Evolutionary conservation across 2,888 invertebrate genomes (phyloP), one percentile per base, ranked within the genome.

Genomic region (Sialis lutaria): DNA sequence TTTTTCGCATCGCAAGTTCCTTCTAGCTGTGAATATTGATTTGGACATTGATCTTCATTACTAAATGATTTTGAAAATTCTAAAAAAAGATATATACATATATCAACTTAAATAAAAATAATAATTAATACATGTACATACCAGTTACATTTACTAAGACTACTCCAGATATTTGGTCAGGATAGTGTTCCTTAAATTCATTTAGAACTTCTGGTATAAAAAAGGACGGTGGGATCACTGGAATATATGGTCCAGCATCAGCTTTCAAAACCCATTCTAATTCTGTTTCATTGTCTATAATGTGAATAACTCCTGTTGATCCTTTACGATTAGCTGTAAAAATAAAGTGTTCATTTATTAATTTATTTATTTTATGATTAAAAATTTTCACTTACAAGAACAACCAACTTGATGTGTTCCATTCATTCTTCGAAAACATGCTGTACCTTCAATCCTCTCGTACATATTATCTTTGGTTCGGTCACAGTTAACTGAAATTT

Each of bases 361-460:
- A 39, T 33, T 6, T 10, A 47, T n/a, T n/a, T 31, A n/a, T 32
- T 35, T 2, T 31, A 35, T 41, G 34, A 45, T 33, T 43, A 33
- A 47, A 47, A n/a, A 32, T 42, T 42, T 10, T 35, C 12, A 22
- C 83, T 77, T 73, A 93, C 93, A 91, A 45, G 88, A 79, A 65
- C 96, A 97, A 50, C 97, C 97, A 54, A 84, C 82, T 67, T 95
- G 90, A 68, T 93, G 89, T 8, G 96, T 96, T 49, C 83, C 92
- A 73, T 96, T 96, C 51, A 96, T 68, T 51, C 91, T 74, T 52
- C 92, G 75, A 61, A 91, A 91, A 68, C 97, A 97, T 48, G 75
- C 71, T 42, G 77, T 74, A 42, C 81, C 83, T 54, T 74, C 70
- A 46, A 91, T 77, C 8, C 75, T 65, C 54, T 78, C 75, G 58